These are phyloP conservation scores for Bos taurus DNA, from an alignment of 2,113 vertebrate genomes.

Conservation along the genomic window ARS-UCD2.0 NC_037345.1:37568501-37569000, in stretches of 20 bases:
- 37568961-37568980: neutral
- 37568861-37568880: neutral
- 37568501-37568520: neutral
- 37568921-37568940: neutral
- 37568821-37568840: neutral
- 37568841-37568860: neutral
- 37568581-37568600: neutral
- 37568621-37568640: neutral
- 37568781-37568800: neutral
- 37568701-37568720: neutral
- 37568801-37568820: neutral
- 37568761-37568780: neutral
- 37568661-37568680: neutral
- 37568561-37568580: neutral
- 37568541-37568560: neutral
- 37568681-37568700: neutral
- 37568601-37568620: neutral
- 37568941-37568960: neutral
- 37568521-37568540: neutral
- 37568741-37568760: neutral
- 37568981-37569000: neutral
- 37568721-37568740: neutral
- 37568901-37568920: neutral
- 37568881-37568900: conserved; percentile 20
- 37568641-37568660: neutral